Base-by-base conservation (phyloP, 2,797 vertebrate genomes). In the Tympanoctomys barrerae region DNA sequence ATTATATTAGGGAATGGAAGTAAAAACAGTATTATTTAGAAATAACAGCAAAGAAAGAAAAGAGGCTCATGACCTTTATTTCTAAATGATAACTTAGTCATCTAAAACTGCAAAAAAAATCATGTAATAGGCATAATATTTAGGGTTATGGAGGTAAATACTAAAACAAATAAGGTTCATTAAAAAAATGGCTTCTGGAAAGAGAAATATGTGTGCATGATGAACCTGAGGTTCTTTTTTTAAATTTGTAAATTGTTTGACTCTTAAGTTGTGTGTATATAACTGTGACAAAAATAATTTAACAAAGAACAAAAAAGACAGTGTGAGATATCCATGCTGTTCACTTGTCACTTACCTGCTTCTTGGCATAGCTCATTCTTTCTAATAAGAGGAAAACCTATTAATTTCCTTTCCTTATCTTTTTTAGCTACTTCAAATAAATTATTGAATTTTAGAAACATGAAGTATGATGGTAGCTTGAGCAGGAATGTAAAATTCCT, bases 361-460 rank as follows among this genome's bases (percentile, higher is more conserved):
- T 62, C 28, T 80, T 95, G 84, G 57, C 62, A 61, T 54, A 91
- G 36, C 52, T 70, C 68, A 42, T 89, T 95, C 46, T 94, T 95
- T 94, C 46, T 73, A 75, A 61, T 57, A 64, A 86, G 16, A 77
- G 64, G 90, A 96, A 87, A 75, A 26, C 16, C 79, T 78, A 64
- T 87, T 94, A 36, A 85, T 96, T 94, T 94, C 28, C n/a, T 7
- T 66, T 77, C 75, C 52, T 95, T 36, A 82, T 94, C 36, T 88
- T 93, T 96, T n/a, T 88, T 88, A 91, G 42, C 78, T 87, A 70
- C 49, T 75, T 95, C 92, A 88, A 94, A 96, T 22, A 5, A 85
- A 79, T 88, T 39, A 59, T 9, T 79, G 42, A 73, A 57, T 92
- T 88, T 95, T 93, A 88, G 62, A 71, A 94, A 90, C 75, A 81